phyloP scores from a whole-genome alignment of 2,888 invertebrate species.

The Seladonia tumulorum region DNA sequence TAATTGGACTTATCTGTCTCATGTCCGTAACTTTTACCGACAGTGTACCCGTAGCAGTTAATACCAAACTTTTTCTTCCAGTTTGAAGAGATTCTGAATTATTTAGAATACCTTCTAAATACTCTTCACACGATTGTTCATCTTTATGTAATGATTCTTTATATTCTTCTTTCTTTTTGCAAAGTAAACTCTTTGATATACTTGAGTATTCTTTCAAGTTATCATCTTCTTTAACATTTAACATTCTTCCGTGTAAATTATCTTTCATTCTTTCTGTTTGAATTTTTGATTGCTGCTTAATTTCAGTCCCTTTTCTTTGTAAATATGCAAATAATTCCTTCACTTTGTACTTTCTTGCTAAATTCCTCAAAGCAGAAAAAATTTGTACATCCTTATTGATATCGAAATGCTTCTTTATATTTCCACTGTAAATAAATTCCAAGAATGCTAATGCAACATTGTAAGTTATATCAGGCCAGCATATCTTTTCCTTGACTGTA shows the following conservation, averaged over 20 bases:
- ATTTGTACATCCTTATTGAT: conserved; percentile 64
- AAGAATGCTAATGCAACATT: conserved; percentile 80
- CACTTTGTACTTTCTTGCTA: conserved; percentile 79
- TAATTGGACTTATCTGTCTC: conserved; percentile 3
- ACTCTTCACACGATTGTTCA: background rate
- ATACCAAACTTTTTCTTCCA: background rate
- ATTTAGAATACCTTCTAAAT: background rate
- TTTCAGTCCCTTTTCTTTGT: conserved; percentile 32
- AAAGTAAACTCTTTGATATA: background rate
- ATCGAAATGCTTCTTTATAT: conserved; percentile 70
- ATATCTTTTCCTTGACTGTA: conserved; percentile 73
- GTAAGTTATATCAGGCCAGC: conserved; percentile 76
- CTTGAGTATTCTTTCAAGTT: conserved; percentile 6
- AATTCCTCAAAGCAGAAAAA: conserved; percentile 66
- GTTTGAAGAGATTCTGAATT: background rate
- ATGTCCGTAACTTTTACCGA: background rate
- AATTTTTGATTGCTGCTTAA: conserved; percentile 16
- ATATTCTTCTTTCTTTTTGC: background rate
- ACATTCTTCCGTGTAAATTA: background rate
- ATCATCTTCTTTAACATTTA: background rate
- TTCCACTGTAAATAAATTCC: conserved; percentile 83
- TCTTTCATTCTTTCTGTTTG: background rate
- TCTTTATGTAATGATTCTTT: background rate
- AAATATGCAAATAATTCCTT: conserved; percentile 76
- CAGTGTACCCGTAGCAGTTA: background rate